phyloP scores from a whole-genome alignment of 2,797 vertebrate species.

The Urophycis tenuis region DNA sequence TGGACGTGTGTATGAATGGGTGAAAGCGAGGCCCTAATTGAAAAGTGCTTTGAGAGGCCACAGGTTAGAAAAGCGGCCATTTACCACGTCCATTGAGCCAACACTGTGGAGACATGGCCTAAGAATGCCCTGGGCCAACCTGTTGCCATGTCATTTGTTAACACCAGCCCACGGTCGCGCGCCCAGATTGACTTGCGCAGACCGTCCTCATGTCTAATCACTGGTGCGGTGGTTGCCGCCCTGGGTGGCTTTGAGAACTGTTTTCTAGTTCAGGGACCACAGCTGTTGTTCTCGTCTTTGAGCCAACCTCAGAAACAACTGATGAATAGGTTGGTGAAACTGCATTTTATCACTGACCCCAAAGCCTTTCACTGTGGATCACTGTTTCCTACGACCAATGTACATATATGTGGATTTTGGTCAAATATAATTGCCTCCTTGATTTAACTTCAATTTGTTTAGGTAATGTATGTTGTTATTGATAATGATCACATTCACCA shows the following conservation, averaged over 20 bases:
- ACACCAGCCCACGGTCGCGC: not conserved
- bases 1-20: not conserved
- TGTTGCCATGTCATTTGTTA: not conserved
- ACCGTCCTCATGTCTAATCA: too few relatives aligned
- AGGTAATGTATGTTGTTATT: not conserved
- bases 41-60: not conserved
- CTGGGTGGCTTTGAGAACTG: not conserved
- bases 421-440: not conserved
- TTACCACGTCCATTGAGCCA: not conserved
- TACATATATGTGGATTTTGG: not conserved
- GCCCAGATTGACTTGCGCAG: not conserved
- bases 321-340: not conserved
- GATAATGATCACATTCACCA: not conserved
- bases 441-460: not conserved
- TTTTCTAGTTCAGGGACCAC: not conserved
- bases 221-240: not conserved
- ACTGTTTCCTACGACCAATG: not conserved
- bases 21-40: not conserved
- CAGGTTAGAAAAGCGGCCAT: not conserved
- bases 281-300: not conserved
- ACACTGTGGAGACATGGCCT: not conserved
- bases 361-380: not conserved
- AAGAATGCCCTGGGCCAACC: not conserved
- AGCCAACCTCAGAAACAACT: not conserved
- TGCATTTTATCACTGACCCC: not conserved